Evolutionary conservation across 1,140 invertebrate species (phyloP).

Genomic region (Choristoneura fumiferana): DNA sequence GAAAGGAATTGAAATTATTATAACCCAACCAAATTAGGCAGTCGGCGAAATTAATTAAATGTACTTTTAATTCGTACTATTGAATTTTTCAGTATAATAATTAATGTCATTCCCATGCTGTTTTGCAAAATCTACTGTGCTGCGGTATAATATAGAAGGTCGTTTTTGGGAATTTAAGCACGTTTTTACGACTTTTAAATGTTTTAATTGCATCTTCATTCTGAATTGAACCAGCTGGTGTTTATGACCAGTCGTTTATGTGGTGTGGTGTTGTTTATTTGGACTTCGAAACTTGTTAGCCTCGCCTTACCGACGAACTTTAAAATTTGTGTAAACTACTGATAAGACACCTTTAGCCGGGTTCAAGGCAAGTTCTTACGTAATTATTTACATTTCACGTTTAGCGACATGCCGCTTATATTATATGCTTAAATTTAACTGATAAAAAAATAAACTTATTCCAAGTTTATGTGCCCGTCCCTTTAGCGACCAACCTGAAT

Average conservation of each 20-base stretch:
- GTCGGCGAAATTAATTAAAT: too few relatives aligned
- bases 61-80: too few relatives aligned
- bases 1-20: too few relatives aligned
- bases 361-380: slow-evolving; percentile 53
- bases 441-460: too few relatives aligned
- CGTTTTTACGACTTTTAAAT: not conserved
- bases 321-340: slow-evolving; percentile 16
- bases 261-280: not conserved
- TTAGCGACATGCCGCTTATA: too few relatives aligned
- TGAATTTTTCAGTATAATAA: too few relatives aligned
- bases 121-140: not conserved
- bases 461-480: too few relatives aligned
- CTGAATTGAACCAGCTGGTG: not conserved
- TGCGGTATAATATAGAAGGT: slow-evolving; percentile 3
- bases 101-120: slow-evolving; percentile 12
- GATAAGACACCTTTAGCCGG: slow-evolving; percentile 29
- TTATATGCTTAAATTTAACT: too few relatives aligned
- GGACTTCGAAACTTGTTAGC: slow-evolving; percentile 1
- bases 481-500: too few relatives aligned
- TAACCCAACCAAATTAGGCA: too few relatives aligned
- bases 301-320: slow-evolving; percentile 3
- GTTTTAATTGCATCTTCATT: not conserved
- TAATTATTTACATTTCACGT: slow-evolving; percentile 35
- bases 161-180: not conserved
- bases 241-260: not conserved